Percentiles rank a stretch among this genome's conserved stretches.
These are phyloP conservation scores for Limenitis camilla DNA, from an alignment of 2,888 invertebrate genomes.

Conservation along the genomic window DNA sequence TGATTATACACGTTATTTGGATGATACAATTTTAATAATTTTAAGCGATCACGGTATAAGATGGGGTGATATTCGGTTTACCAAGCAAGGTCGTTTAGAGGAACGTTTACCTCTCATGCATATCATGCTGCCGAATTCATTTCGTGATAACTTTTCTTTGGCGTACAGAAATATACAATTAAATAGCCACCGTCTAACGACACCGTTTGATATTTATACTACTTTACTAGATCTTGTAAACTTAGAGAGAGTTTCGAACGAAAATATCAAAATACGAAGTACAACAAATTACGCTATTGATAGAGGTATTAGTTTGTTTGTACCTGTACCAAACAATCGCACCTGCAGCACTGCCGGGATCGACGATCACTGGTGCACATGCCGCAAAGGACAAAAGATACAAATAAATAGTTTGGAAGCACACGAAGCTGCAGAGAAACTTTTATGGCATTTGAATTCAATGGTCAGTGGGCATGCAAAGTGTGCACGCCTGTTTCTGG, in stretches of 20 bases:
- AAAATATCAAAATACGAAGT: conserved; percentile 48
- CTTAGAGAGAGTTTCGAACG: conserved; percentile 55
- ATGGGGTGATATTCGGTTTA: conserved; percentile 87
- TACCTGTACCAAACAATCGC: conserved; percentile 79
- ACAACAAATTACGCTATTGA: conserved; percentile 48
- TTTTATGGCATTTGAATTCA: conserved; percentile 79
- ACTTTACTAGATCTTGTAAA: conserved; percentile 82
- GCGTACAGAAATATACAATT: conserved; percentile 77
- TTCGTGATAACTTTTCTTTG: conserved; percentile 75
- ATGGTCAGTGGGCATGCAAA: conserved; percentile 75
- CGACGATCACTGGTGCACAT: conserved; percentile 91
- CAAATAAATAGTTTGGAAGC: conserved; percentile 70
- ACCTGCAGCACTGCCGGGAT: conserved; percentile 87
- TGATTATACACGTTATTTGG: conserved; percentile 68
- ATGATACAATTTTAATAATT: conserved; percentile 80
- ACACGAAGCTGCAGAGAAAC: conserved; percentile 72
- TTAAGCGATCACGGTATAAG: conserved; percentile 94
- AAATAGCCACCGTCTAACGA: conserved; percentile 83
- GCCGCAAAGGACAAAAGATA: conserved; percentile 79
- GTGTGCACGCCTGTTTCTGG: conserved; percentile 78
- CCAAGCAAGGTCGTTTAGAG: conserved; percentile 90
- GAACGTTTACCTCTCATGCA: conserved; percentile 89
- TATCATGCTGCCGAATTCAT: conserved; percentile 82
- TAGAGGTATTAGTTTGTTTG: conserved; percentile 84
- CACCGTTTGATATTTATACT: conserved; percentile 87